Evolutionary conservation across 30 jellyfish, hydroid and myxozoan species (phyloP).

Genomic region (Pelagia noctiluca): DNA sequence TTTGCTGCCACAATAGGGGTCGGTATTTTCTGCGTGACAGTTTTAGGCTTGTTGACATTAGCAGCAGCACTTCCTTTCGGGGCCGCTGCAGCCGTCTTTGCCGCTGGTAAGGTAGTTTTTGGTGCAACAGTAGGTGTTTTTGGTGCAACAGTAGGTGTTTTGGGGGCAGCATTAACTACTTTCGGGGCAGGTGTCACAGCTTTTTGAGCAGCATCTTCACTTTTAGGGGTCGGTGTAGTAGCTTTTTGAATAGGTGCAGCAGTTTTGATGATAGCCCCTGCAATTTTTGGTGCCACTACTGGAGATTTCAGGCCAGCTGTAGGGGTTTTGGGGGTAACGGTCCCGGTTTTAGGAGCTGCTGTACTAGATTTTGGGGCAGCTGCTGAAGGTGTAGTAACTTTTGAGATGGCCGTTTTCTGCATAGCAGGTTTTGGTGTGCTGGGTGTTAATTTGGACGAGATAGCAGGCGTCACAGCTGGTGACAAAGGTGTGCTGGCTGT

Average conservation of each 20-base stretch:
- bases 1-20: conserved; percentile 3
- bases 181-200: conserved; percentile 32
- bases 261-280: conserved; percentile 47
- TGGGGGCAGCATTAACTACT: conserved; percentile 38
- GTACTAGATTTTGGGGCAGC: conserved; percentile 27
- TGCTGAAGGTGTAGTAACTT: conserved; percentile 32
- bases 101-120: not conserved
- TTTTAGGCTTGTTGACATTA: not conserved
- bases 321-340: conserved; percentile 40
- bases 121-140: not conserved
- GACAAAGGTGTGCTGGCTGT: conserved; percentile 28
- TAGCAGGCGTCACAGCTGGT: conserved; percentile 7
- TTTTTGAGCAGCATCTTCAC: too few species aligned
- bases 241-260: conserved; percentile 48
- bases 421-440: conserved; percentile 25
- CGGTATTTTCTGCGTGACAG: conserved; percentile 17
- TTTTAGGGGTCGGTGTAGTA: conserved; percentile 54
- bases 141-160: conserved; percentile 31
- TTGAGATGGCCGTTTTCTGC: too few species aligned
- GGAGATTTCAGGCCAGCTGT: too few species aligned
- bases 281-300: too few species aligned
- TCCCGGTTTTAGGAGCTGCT: conserved; percentile 29
- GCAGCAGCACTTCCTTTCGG: not conserved
- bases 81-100: conserved; percentile 11
- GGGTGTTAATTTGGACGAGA: not conserved